phyloP scores from a whole-genome alignment of 2,113 vertebrate species.

The Mobula hypostoma region DNA sequence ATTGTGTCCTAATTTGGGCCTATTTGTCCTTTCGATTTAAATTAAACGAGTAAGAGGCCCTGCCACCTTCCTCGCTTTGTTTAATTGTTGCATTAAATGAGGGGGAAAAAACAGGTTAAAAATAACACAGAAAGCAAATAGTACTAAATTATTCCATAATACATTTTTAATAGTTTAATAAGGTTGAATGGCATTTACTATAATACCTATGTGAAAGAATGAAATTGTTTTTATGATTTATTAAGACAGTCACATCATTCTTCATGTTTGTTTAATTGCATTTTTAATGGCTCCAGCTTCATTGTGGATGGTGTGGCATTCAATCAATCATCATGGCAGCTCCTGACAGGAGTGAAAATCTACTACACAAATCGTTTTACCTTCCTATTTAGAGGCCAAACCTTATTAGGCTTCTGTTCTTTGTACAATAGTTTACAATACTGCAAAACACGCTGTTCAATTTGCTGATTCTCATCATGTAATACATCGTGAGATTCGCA shows the following conservation, averaged over 20 bases:
- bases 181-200: slow-evolving; percentile 34
- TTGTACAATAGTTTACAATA: neutral
- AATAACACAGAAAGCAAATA: neutral
- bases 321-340: slow-evolving; percentile 32
- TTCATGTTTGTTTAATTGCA: slow-evolving; percentile 37
- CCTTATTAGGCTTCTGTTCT: neutral
- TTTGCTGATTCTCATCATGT: neutral
- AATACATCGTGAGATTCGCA: neutral
- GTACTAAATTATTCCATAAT: slow-evolving; percentile 23
- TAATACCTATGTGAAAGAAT: slow-evolving; percentile 22
- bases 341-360: slow-evolving; percentile 31
- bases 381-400: slow-evolving; percentile 34
- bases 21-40: slow-evolving; percentile 25
- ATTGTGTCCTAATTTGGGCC: slow-evolving; percentile 9
- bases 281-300: slow-evolving; percentile 34
- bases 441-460: slow-evolving; percentile 3
- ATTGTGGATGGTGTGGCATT: slow-evolving; percentile 27
- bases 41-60: slow-evolving; percentile 7
- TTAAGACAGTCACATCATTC: slow-evolving; percentile 27
- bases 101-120: neutral
- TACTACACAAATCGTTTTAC: slow-evolving; percentile 23
- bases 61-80: neutral
- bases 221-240: slow-evolving; percentile 36
- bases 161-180: slow-evolving; percentile 28
- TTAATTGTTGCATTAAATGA: slow-evolving; percentile 14